These are phyloP conservation scores for Pseudomyrmex flavicornis DNA, from an alignment of 1,140 invertebrate genomes.

Conservation along the genomic window DNA sequence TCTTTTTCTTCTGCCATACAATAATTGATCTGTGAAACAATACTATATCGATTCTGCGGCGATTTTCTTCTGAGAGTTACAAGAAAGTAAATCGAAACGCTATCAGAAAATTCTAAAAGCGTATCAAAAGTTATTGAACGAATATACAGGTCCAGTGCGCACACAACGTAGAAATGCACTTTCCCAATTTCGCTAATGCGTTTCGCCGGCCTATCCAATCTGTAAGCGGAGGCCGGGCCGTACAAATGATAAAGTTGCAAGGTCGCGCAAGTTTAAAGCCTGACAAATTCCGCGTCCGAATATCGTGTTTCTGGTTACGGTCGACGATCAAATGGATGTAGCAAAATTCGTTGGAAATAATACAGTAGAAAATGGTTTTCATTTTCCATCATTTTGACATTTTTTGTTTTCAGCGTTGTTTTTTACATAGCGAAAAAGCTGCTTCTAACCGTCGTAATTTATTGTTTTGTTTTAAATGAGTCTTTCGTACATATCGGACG, in stretches of 20 bases:
- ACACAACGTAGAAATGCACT: not conserved
- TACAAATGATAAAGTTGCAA: conserved; percentile 49
- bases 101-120: conserved; percentile 44
- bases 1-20: not conserved
- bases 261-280: conserved; percentile 32
- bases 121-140: conserved; percentile 24
- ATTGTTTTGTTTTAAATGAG: conserved; percentile 34
- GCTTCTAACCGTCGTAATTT: not conserved
- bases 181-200: conserved; percentile 68
- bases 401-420: not conserved
- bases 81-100: not conserved
- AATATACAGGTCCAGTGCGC: not conserved
- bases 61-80: not conserved
- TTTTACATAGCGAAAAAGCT: no score
- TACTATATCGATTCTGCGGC: no score
- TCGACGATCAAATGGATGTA: conserved; percentile 28
- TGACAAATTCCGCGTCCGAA: conserved; percentile 48
- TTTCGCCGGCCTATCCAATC: conserved; percentile 51
- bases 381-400: not conserved
- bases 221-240: conserved; percentile 1
- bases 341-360: conserved; percentile 25
- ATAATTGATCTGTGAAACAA: not conserved
- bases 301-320: conserved; percentile 46
- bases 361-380: conserved; percentile 28
- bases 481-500: not conserved